Base-by-base conservation (phyloP, 1,140 invertebrate species). In the Panonychus citri region DNA sequence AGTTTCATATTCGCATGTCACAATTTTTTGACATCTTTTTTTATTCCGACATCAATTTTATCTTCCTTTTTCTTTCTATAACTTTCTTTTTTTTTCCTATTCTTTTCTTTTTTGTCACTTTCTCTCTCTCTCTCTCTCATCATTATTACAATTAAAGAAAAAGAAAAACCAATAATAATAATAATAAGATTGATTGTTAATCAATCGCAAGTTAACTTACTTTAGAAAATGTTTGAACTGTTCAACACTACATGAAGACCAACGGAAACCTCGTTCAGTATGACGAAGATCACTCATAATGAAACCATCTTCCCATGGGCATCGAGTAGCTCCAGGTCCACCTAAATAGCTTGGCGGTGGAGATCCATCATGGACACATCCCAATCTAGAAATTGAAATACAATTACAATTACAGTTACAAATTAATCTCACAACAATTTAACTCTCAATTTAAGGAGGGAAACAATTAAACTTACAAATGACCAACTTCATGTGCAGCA, bases 151-250 rank as follows among this genome's bases (percentile, higher is more conserved):
- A 17, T 40, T 40, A n/a, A 40, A 40, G 39, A 40, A 40, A 17
- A 17, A 17, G 39, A 40, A 40, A 40, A 40, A 40, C 8, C 19
- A 17, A 3, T 7, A n/a, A n/a, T 40, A 40, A 7, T n/a, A 40
- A 7, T 46, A 43, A 21, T 43, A 21, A 7, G 15, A 46, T 19
- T 3, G 13, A 27, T n/a, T 30, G 25, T 12, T 53, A 37, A 19
- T 19, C 10, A 24, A 30, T 51, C n/a, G n/a, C n/a, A n/a, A n/a
- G n/a, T 48, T 55, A 30, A 73, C 78, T 74, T 73, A 91, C 87
- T 91, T 90, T 54, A 93, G 73, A 68, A 91, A 93, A 71, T 93
- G 87, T 74, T 91, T 85, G 70, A 93, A 93, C 64, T 86, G 88
- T 54, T 85, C 79, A n/a, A 90, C 78, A 62, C 83, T 87, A 69